Conservation (phyloP, 1,140 invertebrate genomes). For the Habropoda laboriosa region DNA sequence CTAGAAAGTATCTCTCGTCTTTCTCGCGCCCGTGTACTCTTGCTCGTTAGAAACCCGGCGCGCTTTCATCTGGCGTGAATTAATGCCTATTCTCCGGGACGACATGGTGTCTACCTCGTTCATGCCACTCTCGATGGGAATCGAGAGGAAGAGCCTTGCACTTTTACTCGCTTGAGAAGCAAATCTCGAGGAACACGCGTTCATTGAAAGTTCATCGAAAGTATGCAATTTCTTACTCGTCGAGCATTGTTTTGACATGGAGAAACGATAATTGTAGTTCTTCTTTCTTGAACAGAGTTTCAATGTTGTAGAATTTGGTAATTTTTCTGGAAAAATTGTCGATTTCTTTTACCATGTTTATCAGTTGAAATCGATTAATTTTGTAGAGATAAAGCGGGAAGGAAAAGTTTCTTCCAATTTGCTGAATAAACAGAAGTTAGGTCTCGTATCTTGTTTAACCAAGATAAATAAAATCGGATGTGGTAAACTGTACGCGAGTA, state of each 20-base stretch:
- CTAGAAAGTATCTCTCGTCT: conserved; percentile 67
- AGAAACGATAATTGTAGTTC: too few species aligned
- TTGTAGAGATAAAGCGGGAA: too few species aligned
- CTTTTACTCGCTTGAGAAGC: neutral
- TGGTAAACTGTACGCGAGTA: neutral
- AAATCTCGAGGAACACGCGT: neutral
- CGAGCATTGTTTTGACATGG: too few species aligned
- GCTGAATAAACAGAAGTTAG: neutral
- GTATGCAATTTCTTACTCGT: too few species aligned
- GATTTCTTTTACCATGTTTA: too few species aligned
- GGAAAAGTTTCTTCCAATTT: neutral
- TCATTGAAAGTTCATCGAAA: too few species aligned
- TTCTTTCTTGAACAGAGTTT: too few species aligned
- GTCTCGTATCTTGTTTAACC: neutral
- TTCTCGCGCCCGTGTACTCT: neutral
- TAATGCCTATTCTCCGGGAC: conserved; percentile 37
- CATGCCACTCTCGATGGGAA: neutral
- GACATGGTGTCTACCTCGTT: neutral
- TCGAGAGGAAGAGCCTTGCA: neutral
- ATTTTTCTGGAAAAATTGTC: too few species aligned
- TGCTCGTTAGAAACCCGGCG: conserved; percentile 31
- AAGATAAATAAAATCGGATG: neutral
- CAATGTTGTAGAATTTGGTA: too few species aligned
- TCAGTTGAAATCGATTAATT: too few species aligned
- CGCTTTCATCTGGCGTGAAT: conserved; percentile 57